A percentile compares a stretch with the other conserved stretches of the same genome.
These are phyloP conservation scores for Dromius quadrimaculatus DNA, from an alignment of 2,888 invertebrate species.

Conservation along the genomic window DNA sequence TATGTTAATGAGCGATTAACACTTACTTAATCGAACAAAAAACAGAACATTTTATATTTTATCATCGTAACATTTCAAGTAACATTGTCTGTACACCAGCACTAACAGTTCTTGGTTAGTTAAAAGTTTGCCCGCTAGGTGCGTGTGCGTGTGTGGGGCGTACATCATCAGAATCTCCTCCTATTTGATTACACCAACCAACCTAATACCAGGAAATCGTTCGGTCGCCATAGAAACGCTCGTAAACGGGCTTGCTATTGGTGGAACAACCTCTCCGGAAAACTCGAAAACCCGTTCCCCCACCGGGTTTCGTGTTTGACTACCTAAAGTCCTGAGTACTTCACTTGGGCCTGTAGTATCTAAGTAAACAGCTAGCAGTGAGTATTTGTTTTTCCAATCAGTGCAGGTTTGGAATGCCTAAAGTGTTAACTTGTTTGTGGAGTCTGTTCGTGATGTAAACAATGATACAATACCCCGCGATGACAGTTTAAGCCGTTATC, in stretches of 20 bases:
- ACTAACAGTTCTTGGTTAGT: slow-evolving; percentile 39
- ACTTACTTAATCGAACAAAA: slow-evolving; percentile 25
- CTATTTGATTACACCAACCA: slow-evolving; percentile 56
- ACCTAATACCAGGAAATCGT: slow-evolving; percentile 54
- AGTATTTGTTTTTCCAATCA: slow-evolving; percentile 72
- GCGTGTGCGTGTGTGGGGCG: slow-evolving; percentile 30
- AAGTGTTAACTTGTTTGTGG: slow-evolving; percentile 68
- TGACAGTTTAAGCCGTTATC: slow-evolving; percentile 64
- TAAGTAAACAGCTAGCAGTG: slow-evolving; percentile 68
- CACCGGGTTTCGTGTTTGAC: slow-evolving; percentile 60
- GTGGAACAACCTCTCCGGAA: slow-evolving; percentile 4
- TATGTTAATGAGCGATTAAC: slow-evolving; percentile 10
- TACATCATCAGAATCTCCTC: neutral
- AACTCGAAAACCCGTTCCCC: slow-evolving; percentile 17
- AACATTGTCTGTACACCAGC: slow-evolving; percentile 24
- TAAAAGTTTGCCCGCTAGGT: slow-evolving; percentile 26
- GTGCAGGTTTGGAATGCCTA: slow-evolving; percentile 69
- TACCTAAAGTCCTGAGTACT: slow-evolving; percentile 68
- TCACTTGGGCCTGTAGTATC: slow-evolving; percentile 68
- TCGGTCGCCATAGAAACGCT: slow-evolving; percentile 60
- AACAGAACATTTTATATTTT: slow-evolving; percentile 19
- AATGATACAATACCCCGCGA: slow-evolving; percentile 68
- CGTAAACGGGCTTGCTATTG: slow-evolving; percentile 36
- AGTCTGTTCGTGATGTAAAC: slow-evolving; percentile 68
- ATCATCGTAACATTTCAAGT: slow-evolving; percentile 25